Evolutionary conservation across 2,113 vertebrate species (phyloP).

Genomic region (Sylvilagus bachmani): DNA sequence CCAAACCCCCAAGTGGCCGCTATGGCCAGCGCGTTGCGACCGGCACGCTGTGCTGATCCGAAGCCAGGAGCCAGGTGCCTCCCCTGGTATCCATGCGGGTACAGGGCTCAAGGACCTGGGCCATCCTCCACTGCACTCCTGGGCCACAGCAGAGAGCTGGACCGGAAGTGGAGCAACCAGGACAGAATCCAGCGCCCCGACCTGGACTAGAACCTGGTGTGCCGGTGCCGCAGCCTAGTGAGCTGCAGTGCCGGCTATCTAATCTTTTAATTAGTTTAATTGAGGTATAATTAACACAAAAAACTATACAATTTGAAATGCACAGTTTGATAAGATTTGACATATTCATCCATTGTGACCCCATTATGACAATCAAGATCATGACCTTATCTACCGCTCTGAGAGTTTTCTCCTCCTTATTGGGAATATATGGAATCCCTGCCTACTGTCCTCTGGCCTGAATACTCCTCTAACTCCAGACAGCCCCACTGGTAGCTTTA

Average conservation of each 20-base stretch:
- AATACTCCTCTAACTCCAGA: not conserved
- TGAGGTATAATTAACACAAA: not conserved
- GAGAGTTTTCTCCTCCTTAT: not conserved
- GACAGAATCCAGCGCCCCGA: too few relatives aligned
- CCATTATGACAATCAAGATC: not conserved
- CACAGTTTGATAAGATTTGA: not conserved
- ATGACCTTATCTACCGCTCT: not conserved
- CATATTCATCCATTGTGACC: not conserved
- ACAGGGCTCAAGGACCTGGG: too few relatives aligned
- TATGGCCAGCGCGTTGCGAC: too few relatives aligned
- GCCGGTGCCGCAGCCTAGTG: too few relatives aligned
- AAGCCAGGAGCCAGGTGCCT: too few relatives aligned
- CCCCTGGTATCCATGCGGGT: too few relatives aligned
- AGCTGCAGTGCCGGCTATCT: not conserved
- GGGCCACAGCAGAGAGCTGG: too few relatives aligned
- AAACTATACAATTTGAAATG: not conserved
- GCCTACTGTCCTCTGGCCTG: not conserved
- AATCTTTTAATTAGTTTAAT: not conserved
- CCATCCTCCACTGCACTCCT: too few relatives aligned
- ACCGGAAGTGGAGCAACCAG: too few relatives aligned
- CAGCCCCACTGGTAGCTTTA: not conserved
- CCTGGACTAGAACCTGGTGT: too few relatives aligned
- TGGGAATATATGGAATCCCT: not conserved
- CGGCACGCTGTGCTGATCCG: too few relatives aligned
- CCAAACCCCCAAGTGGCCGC: too few relatives aligned